phyloP scores from a whole-genome alignment of 2,797 vertebrate genomes.

The Pipistrellus pipistrellus region DNA sequence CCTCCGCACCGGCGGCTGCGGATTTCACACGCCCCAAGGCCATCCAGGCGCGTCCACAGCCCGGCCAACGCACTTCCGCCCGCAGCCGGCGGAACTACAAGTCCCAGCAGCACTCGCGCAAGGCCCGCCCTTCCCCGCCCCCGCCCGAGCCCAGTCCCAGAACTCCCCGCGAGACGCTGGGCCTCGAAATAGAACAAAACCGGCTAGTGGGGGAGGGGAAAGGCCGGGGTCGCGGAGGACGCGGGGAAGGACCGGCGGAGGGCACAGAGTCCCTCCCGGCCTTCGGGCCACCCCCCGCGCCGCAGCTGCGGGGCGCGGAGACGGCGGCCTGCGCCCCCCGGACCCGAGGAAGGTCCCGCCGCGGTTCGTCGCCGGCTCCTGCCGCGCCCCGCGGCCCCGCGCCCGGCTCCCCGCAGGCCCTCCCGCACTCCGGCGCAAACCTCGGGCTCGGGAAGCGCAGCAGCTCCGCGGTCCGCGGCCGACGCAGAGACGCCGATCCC shows the following conservation, averaged over 20 bases:
- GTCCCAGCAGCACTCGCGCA: constrained; percentile 61
- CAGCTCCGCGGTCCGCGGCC: constrained; percentile 59
- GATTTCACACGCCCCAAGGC: not conserved
- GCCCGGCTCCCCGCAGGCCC: not conserved
- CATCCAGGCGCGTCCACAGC: not conserved
- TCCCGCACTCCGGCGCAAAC: constrained; percentile 63
- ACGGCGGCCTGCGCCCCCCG: not conserved
- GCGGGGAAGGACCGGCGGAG: fast-evolving
- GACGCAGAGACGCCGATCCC: constrained; percentile 71
- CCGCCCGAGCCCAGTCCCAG: constrained; percentile 68
- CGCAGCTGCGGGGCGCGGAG: not conserved
- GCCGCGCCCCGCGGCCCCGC: not conserved
- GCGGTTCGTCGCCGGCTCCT: not conserved
- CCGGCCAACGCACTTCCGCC: constrained; percentile 35
- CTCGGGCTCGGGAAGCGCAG: constrained; percentile 57
- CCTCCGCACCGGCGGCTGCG: not conserved
- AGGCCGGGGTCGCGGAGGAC: not conserved
- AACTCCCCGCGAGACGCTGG: constrained; percentile 68
- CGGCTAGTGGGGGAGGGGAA: constrained; percentile 73
- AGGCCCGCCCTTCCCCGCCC: not conserved
- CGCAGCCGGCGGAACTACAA: constrained; percentile 46
- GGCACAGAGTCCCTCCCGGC: not conserved
- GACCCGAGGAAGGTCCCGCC: not conserved
- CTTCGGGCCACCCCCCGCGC: not conserved
- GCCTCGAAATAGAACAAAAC: constrained; percentile 83